Evolutionary conservation across 2,888 invertebrate genomes (phyloP), one percentile per base, ranked within the genome.

Genomic region (Isoperla grammatica): DNA sequence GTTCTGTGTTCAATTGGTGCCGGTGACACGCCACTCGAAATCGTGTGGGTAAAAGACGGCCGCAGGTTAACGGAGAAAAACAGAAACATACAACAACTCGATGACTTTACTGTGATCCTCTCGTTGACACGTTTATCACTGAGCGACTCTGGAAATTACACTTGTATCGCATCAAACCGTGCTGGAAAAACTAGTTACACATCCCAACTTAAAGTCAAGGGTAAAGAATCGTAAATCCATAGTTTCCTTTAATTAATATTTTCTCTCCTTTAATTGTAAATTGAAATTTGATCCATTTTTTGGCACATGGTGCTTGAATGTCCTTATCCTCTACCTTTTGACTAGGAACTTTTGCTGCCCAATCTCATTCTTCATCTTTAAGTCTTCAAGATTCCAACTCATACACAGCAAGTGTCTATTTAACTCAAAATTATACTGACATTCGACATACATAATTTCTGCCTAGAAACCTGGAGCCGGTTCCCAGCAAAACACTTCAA

Each of bases 141-240:
- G 37, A 69, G 71, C 42, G 70, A 71, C 63, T 65, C 61, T 17
- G 84, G 84, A 66, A 77, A 75, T 65, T 84, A 83, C 71, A 76
- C 79, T 64, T 84, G 83, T 70, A 72, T 74, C 66, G 83, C 80
- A 64, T 74, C 74, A 67, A 83, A 84, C 75, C 73, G 74, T 65
- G 82, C 81, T 64, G 83, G 82, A 68, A 72, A 75, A 65, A 73
- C 77, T 62, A 73, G 74, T 64, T 75, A 78, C 69, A 78, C 79
- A 61, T 77, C 82, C 56, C 70, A 70, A 62, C 75, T 84, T 57
- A 75, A 77, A 69, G 82, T 84, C 55, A 81, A 83, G 73, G 84
- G 84, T 84, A 56, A 59, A 43, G 35, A 39, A 29, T 29, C 8
- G 29, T 29, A 29, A 29, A 29, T 29, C 8, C 29, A 29, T 29